Evolutionary conservation across 2,113 vertebrate species (phyloP).

Genomic region (Cygnus atratus): DNA sequence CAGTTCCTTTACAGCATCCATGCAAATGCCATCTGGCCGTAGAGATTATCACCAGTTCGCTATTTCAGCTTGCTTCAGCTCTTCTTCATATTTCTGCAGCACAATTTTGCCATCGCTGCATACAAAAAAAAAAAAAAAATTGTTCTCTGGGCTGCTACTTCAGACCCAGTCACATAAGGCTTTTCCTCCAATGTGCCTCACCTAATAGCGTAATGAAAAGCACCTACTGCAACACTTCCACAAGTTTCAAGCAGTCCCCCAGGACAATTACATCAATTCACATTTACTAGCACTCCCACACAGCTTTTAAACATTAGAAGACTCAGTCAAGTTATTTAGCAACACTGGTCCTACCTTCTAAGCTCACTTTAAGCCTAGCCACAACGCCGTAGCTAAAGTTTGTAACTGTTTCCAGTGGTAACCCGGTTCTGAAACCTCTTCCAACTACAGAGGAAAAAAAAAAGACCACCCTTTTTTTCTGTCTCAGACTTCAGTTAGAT

Average conservation of each 20-base stretch:
- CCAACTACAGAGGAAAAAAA: neutral
- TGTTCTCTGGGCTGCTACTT: neutral
- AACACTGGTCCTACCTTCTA: neutral
- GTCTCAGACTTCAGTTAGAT: neutral
- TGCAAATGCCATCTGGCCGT: constrained; percentile 13
- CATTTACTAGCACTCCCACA: neutral
- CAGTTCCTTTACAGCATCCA: constrained; percentile 1
- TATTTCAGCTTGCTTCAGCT: constrained; percentile 29
- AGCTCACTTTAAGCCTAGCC: neutral
- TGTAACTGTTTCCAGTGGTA: neutral
- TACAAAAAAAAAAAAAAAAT: neutral
- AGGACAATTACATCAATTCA: rapidly evolving
- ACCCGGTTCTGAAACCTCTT: neutral
- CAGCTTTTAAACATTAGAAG: neutral
- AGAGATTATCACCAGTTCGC: constrained; percentile 15
- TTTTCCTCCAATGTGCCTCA: neutral
- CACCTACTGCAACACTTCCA: neutral
- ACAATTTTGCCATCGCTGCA: neutral
- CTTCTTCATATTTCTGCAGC: constrained; percentile 10
- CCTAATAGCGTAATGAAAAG: neutral
- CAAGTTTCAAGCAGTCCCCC: neutral
- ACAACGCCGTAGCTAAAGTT: neutral
- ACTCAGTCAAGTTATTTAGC: neutral
- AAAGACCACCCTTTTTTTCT: neutral
- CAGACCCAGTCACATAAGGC: neutral